These are phyloP conservation scores for Lapara coniferarum DNA, from an alignment of 2,888 invertebrate species.

Conservation along the genomic window DNA sequence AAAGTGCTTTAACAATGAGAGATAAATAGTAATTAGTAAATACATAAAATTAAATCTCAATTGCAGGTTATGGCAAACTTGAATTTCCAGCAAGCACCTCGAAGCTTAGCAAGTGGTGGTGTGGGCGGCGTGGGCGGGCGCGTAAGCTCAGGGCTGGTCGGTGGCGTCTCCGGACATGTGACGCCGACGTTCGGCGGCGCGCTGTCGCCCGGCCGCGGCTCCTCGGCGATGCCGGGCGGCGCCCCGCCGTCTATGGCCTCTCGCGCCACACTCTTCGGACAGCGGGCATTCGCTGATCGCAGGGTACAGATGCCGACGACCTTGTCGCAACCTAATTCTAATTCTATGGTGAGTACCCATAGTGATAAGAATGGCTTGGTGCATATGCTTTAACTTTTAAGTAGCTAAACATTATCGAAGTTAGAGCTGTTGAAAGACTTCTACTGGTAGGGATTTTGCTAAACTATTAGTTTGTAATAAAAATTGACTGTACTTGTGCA, in stretches of 20 bases:
- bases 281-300: conserved; percentile 91
- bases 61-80: conserved; percentile 95
- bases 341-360: conserved; percentile 72
- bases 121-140: conserved; percentile 80
- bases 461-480: no score
- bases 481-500: no score
- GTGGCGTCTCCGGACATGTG: conserved; percentile 85
- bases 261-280: conserved; percentile 88
- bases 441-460: no score
- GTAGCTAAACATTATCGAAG: no score
- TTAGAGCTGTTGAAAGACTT: no score
- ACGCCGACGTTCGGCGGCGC: conserved; percentile 80
- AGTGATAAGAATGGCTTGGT: not conserved
- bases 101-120: conserved; percentile 91
- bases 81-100: conserved; percentile 94
- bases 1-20: no score
- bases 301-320: conserved; percentile 86
- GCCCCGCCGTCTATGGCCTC: conserved; percentile 84
- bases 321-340: conserved; percentile 81
- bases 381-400: no score
- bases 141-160: conserved; percentile 88
- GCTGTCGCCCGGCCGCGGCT: conserved; percentile 73
- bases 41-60: not conserved
- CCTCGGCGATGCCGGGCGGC: conserved; percentile 76
- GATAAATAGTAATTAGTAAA: no score